phyloP scores from a whole-genome alignment of 2,888 invertebrate genomes.

The Conus canariensis region DNA sequence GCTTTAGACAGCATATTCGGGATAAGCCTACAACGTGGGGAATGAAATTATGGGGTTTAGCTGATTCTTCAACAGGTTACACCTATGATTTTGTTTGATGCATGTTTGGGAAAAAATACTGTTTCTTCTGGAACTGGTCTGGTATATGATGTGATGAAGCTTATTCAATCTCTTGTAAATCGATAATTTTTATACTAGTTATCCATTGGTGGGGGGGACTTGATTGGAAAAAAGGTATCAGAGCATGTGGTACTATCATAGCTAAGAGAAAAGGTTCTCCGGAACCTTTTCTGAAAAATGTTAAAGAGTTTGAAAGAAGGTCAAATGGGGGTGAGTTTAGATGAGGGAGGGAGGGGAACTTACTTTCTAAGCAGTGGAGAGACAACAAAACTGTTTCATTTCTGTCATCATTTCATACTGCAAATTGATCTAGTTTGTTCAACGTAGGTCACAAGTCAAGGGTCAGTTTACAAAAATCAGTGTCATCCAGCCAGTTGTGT shows the following conservation, averaged over 20 bases:
- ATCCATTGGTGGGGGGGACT: conserved; percentile 32
- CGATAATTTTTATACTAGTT: conserved; percentile 44
- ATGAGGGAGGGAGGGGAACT: conserved; percentile 22
- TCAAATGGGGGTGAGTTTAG: conserved; percentile 27
- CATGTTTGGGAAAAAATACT: conserved; percentile 33
- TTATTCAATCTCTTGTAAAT: conserved; percentile 17
- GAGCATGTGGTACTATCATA: conserved; percentile 42
- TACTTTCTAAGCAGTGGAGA: conserved; percentile 30
- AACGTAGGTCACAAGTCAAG: conserved; percentile 1
- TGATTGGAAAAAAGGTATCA: conserved; percentile 24
- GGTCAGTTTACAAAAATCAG: conserved; percentile 2
- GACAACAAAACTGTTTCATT: conserved; percentile 38
- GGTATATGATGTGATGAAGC: conserved; percentile 44
- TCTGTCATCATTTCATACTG: conserved; percentile 4
- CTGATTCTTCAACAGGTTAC: conserved; percentile 22
- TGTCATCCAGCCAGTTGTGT: neutral
- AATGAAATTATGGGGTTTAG: conserved; percentile 43
- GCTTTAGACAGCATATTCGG: too few relatives aligned
- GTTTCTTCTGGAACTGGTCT: conserved; percentile 28
- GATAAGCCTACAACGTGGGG: conserved; percentile 44
- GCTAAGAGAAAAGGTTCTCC: conserved; percentile 36
- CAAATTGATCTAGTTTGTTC: neutral
- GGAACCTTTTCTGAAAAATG: conserved; percentile 31
- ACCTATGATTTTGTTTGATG: conserved; percentile 44
- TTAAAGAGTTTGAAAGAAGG: conserved; percentile 37